phyloP scores from a whole-genome alignment of 2,888 invertebrate genomes.

The Coronaproctus castanopsis region DNA sequence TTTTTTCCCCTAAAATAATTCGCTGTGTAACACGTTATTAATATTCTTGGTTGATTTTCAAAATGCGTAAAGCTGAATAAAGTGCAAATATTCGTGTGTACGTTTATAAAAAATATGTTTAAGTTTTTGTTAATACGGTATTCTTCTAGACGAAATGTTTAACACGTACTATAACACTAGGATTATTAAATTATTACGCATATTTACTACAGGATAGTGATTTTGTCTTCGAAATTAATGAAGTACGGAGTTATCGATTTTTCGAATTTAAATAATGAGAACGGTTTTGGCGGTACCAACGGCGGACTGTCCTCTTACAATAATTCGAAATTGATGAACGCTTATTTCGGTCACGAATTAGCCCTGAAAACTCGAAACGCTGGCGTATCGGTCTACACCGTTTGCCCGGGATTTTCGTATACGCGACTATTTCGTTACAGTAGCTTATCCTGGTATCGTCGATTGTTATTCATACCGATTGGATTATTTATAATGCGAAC shows the following conservation, averaged over 20 bases:
- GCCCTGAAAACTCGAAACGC: conserved; percentile 30
- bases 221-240: conserved; percentile 49
- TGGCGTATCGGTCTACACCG: conserved; percentile 41
- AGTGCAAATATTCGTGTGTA: too few relatives aligned
- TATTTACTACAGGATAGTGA: conserved; percentile 36
- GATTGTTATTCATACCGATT: conserved; percentile 45
- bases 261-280: conserved; percentile 40
- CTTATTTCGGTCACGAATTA: conserved; percentile 45
- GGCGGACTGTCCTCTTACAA: conserved; percentile 41
- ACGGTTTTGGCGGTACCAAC: conserved; percentile 27
- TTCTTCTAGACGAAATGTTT: too few relatives aligned
- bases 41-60: too few relatives aligned
- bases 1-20: too few relatives aligned
- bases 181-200: too few relatives aligned
- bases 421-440: conserved; percentile 50
- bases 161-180: too few relatives aligned
- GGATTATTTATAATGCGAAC: conserved; percentile 49
- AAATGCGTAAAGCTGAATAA: too few relatives aligned
- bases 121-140: too few relatives aligned
- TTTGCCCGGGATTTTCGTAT: conserved; percentile 62
- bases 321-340: conserved; percentile 58
- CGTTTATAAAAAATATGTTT: too few relatives aligned
- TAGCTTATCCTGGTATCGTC: conserved; percentile 45
- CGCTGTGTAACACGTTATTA: too few relatives aligned
- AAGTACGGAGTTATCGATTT: conserved; percentile 46